A percentile compares a stretch with the other conserved stretches of the same genome.
Evolutionary conservation across 1,140 invertebrate genomes (phyloP).

Genomic region (Drosophila murphyi): DNA sequence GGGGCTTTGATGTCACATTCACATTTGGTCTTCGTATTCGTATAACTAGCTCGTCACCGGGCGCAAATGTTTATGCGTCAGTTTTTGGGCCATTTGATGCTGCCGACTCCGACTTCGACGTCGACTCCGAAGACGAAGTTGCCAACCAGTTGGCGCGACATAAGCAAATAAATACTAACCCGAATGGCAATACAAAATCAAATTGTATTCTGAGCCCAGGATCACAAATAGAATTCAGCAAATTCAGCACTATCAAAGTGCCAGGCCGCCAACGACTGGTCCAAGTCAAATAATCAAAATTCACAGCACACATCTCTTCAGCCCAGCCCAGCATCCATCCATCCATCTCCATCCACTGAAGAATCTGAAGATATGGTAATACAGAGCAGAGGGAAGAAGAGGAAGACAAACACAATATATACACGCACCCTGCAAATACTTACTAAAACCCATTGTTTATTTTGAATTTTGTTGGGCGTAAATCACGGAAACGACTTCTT

Average conservation of each 20-base stretch:
- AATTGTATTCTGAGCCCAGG: conserved; percentile 31
- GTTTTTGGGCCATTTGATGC: conserved; percentile 67
- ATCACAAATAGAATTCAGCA: conserved; percentile 46
- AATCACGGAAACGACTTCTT: conserved; percentile 77
- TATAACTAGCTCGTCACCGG: conserved; percentile 36
- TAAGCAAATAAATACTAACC: conserved; percentile 74
- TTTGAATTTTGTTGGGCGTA: conserved; percentile 78
- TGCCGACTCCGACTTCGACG: conserved; percentile 40
- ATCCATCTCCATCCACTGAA: conserved; percentile 1
- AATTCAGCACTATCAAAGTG: conserved; percentile 80
- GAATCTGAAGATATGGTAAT: conserved; percentile 21
- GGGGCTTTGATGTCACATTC: conserved; percentile 70
- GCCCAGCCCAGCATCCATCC: background rate
- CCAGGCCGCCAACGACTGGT: conserved; percentile 54
- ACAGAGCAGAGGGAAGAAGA: background rate
- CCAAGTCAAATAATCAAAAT: conserved; percentile 70
- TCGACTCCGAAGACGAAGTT: conserved; percentile 41
- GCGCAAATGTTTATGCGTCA: conserved; percentile 64
- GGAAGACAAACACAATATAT: conserved; percentile 28
- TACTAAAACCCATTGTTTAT: conserved; percentile 78
- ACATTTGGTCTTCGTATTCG: conserved; percentile 15
- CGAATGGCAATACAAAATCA: conserved; percentile 26
- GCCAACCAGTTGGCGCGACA: conserved; percentile 73
- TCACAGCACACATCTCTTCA: background rate
- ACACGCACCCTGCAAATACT: conserved; percentile 53